Evolutionary conservation across 1,140 invertebrate genomes (phyloP).

Genomic region (Zaprionus davidi): DNA sequence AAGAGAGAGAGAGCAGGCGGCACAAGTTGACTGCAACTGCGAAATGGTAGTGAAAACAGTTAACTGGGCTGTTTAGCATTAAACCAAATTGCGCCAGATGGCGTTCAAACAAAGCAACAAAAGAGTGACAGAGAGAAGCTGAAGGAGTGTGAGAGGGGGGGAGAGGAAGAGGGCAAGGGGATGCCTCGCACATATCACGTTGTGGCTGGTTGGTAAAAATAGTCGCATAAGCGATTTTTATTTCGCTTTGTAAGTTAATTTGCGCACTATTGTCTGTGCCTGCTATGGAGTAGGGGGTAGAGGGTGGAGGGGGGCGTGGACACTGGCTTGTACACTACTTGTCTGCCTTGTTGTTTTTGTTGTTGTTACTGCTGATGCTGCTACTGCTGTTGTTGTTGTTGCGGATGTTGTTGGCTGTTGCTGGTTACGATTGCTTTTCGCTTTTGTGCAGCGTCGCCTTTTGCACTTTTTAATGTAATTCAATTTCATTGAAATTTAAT

Average conservation of each 20-base stretch:
- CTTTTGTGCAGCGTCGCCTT: slow-evolving; percentile 66
- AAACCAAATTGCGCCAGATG: slow-evolving; percentile 58
- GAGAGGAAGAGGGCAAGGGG: neutral
- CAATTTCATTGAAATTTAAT: slow-evolving; percentile 83
- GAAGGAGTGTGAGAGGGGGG: neutral
- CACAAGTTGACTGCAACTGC: slow-evolving; percentile 2
- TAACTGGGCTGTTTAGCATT: slow-evolving; percentile 50
- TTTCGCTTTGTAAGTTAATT: slow-evolving; percentile 82
- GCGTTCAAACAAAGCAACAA: slow-evolving; percentile 35
- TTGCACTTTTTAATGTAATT: slow-evolving; percentile 83
- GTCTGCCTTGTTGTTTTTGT: slow-evolving; percentile 12
- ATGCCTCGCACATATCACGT: slow-evolving; percentile 44
- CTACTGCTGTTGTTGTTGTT: neutral
- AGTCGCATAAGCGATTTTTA: slow-evolving; percentile 77
- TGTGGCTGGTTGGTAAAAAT: slow-evolving; percentile 45
- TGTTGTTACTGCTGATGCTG: slow-evolving; percentile 13
- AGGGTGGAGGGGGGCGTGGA: neutral
- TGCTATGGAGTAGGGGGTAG: neutral
- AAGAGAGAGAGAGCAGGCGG: neutral
- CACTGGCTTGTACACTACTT: slow-evolving; percentile 16
- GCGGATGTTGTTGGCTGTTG: slow-evolving; percentile 20
- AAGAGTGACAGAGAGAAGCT: neutral
- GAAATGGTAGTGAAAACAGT: slow-evolving; percentile 16
- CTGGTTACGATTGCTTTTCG: slow-evolving; percentile 22
- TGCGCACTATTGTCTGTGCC: slow-evolving; percentile 71